Base-by-base conservation (phyloP, 2,797 vertebrate species). In the Hozukius guyotensis region DNA sequence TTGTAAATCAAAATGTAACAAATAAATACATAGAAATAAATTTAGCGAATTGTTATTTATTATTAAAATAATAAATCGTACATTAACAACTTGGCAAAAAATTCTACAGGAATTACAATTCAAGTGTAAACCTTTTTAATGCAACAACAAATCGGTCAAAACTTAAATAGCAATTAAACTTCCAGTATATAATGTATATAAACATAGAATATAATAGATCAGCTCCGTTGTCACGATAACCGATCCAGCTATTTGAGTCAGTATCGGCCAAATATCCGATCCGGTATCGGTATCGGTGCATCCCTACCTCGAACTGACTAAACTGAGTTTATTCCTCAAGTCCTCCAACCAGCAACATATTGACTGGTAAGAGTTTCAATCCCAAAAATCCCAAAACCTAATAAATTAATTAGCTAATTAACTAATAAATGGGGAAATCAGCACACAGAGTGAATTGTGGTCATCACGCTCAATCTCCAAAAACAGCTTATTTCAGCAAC, bases 201-300 rank as follows among this genome's bases (percentile, higher is more conserved):
- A 16, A 46, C 6, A 46, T 18, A 46, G 42, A 46, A 46, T 46
- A 13, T 18, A 46, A 46, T 18, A 42, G 38, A 42, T 42, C 38
- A 11, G 0, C 42, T 16, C 42, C 42, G 16, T 0, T 46, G 14
- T 46, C 14, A 46, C 3, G 6, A 3, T 46, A 0, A 46, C 42
- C 42, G 0, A 46, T 0, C 1, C 42, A 46, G 42, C 14, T 46
- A 1, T 46, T 46, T 46, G 42, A 46, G 42, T 42, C 38, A 1
- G 38, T 8, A 3, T 46, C 0, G 42, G 0, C 42, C 0, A 16
- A 0, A 46, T 46, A 46, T 7, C 16, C 11, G 36, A 36, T 36
- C 36, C 4, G 38, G 38, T 42, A 3, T 34, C 11, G 12, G 36
- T 13, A 2, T 46, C 16, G 2, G 42, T 46, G 16, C 42, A 46